phyloP scores from a whole-genome alignment of 2,888 invertebrate species.

The Phorcus lineatus region DNA sequence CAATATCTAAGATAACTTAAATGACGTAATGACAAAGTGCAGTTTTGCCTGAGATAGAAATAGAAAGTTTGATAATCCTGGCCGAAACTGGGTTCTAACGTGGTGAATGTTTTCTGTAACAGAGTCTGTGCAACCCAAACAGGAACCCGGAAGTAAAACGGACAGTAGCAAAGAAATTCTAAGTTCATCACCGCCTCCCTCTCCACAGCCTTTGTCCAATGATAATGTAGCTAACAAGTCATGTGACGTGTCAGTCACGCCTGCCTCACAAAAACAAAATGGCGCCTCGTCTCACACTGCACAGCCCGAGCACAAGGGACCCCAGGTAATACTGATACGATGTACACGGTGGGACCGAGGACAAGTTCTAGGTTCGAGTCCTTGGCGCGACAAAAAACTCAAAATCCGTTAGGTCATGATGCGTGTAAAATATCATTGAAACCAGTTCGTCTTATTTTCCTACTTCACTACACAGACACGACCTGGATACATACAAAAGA shows the following conservation, averaged over 20 bases:
- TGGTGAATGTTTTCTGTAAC: not conserved
- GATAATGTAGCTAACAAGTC: slow-evolving; percentile 16
- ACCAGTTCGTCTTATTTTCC: too few species aligned
- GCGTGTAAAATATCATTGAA: too few species aligned
- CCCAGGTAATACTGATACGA: not conserved
- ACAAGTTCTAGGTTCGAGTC: too few species aligned
- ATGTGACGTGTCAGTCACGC: slow-evolving; percentile 13
- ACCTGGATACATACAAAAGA: too few species aligned
- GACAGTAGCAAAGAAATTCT: slow-evolving; percentile 14
- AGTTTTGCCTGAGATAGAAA: too few species aligned
- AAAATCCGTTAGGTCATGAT: too few species aligned
- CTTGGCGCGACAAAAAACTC: too few species aligned
- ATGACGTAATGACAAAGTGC: too few species aligned
- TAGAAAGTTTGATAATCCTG: too few species aligned
- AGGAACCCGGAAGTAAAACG: slow-evolving; percentile 18
- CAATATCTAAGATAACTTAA: too few species aligned
- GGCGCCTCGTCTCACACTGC: slow-evolving; percentile 16
- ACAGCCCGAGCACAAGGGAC: not conserved
- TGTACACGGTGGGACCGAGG: too few species aligned
- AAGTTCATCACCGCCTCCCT: slow-evolving; percentile 14
- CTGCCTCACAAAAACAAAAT: slow-evolving; percentile 21
- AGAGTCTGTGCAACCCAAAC: not conserved
- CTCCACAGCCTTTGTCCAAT: slow-evolving; percentile 22
- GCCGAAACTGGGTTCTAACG: not conserved
- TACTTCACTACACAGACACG: too few species aligned